Evolutionary conservation across 2,797 vertebrate species (phyloP), one percentile per base, ranked within the genome.

Genomic region (Sebastes hubbsi): DNA sequence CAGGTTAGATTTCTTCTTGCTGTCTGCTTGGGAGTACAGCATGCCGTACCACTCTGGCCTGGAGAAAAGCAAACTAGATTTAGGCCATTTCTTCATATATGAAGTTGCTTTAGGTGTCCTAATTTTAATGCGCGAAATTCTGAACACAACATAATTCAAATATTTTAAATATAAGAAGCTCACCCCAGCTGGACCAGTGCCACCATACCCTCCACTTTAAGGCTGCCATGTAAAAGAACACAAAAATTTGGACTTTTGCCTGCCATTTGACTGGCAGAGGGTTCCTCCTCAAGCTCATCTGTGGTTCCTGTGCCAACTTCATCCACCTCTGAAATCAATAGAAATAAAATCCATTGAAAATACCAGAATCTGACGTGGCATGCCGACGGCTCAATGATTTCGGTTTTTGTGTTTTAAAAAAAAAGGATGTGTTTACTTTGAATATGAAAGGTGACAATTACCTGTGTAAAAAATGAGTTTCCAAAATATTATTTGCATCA

Each of bases 171-270:
- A 12, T 22, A 24, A 71, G 61, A 4, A 29, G 4, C 14, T 94
- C 95, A 99, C 99, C 98, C 98, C 76, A 99, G 89, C 79, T 99
- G 98, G 75, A 99, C 98, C 59, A 99, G 96, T 0, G 98, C 98
- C 90, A 99, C 97, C 99, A 99, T 99, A 83, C 98, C 98, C 92
- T 99, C 99, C 77, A 99, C 98, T 91, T 99, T 99, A 54, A 99
- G 94, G 90, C 99, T 99, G 80, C 99, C 99, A 36, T 99, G 98
- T 52, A 99, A 90, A 18, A 99, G 95, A 14, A 99, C 99, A 91
- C 99, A 99, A 84, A 99, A 99, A 84, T 99, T 99, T 54, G 99
- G 99, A 90, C 96, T 98, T 94, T 99, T 99, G 46, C 99, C 99
- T 65, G 98, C 98, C 91, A 99, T 97, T 75, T 99, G 98, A 95